Percentiles rank a stretch among this genome's conserved stretches.
Conservation (phyloP, 1,140 invertebrate genomes). For the Drosophila tristis region DNA sequence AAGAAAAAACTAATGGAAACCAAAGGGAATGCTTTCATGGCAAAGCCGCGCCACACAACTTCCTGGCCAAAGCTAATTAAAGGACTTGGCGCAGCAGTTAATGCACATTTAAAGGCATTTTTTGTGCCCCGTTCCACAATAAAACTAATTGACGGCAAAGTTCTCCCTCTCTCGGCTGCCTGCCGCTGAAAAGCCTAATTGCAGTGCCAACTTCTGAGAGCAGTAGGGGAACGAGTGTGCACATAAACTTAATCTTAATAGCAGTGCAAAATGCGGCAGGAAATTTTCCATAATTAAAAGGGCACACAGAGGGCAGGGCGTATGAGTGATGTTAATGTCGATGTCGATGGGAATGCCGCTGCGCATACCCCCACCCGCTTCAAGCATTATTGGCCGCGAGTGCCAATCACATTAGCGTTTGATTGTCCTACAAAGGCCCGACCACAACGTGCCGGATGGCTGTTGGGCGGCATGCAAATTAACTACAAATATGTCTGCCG, state of each 20-base stretch:
- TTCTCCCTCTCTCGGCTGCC: slow-evolving; percentile 1
- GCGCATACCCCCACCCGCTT: no score
- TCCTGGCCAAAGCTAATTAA: slow-evolving; percentile 70
- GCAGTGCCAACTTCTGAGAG: slow-evolving; percentile 25
- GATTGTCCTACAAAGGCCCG: slow-evolving; percentile 38
- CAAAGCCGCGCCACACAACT: slow-evolving; percentile 42
- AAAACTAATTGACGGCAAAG: slow-evolving; percentile 70
- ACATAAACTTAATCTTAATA: slow-evolving; percentile 58
- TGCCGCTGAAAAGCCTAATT: slow-evolving; percentile 53
- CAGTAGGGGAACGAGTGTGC: slow-evolving; percentile 1
- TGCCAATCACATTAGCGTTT: slow-evolving; percentile 49
- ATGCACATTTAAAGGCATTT: slow-evolving; percentile 50
- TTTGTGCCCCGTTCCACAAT: slow-evolving; percentile 39
- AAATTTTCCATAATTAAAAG: slow-evolving; percentile 35
- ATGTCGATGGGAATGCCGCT: neutral
- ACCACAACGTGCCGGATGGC: slow-evolving; percentile 36
- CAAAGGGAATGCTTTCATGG: slow-evolving; percentile 34
- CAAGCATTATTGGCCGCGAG: slow-evolving; percentile 10
- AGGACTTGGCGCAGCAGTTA: slow-evolving; percentile 58
- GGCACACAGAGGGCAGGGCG: slow-evolving; percentile 2
- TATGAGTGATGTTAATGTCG: slow-evolving; percentile 12
- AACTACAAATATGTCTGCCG: slow-evolving; percentile 31
- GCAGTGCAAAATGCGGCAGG: slow-evolving; percentile 31
- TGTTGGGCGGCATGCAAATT: slow-evolving; percentile 29
- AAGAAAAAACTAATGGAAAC: slow-evolving; percentile 10